phyloP scores from a whole-genome alignment of 1,140 invertebrate species.

The Drosophila truncata region DNA sequence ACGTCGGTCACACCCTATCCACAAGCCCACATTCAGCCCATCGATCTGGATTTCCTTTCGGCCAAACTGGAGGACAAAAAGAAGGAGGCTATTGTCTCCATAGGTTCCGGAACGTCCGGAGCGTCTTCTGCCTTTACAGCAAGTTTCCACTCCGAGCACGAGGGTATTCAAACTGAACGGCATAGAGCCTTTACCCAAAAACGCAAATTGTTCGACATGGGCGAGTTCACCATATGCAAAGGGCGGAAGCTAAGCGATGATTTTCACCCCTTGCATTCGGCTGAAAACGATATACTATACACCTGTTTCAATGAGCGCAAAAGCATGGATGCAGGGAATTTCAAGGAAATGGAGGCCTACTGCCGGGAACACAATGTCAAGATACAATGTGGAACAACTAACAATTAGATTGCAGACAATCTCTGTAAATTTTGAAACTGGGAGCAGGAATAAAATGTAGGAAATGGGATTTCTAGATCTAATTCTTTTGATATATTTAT shows the following conservation, averaged over 20 bases:
- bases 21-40: too few species aligned
- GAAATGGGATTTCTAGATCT: background rate
- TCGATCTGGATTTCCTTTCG: background rate
- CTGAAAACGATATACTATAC: background rate
- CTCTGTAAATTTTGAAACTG: background rate
- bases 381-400: background rate
- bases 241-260: constrained; percentile 22
- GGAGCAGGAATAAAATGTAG: constrained; percentile 12
- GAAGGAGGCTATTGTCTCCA: background rate
- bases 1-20: constrained; percentile 16
- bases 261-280: background rate
- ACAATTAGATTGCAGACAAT: background rate
- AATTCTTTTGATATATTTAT: background rate
- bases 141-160: background rate
- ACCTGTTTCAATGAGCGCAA: background rate
- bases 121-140: too few species aligned
- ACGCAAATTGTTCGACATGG: constrained; percentile 31
- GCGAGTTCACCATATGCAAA: constrained; percentile 41
- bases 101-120: too few species aligned
- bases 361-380: background rate
- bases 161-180: background rate
- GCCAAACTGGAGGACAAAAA: constrained; percentile 10
- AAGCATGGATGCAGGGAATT: background rate
- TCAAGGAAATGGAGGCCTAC: background rate
- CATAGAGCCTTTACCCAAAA: background rate